Conservation (phyloP, 2,113 vertebrate species). For the Eretmochelys imbricata region DNA sequence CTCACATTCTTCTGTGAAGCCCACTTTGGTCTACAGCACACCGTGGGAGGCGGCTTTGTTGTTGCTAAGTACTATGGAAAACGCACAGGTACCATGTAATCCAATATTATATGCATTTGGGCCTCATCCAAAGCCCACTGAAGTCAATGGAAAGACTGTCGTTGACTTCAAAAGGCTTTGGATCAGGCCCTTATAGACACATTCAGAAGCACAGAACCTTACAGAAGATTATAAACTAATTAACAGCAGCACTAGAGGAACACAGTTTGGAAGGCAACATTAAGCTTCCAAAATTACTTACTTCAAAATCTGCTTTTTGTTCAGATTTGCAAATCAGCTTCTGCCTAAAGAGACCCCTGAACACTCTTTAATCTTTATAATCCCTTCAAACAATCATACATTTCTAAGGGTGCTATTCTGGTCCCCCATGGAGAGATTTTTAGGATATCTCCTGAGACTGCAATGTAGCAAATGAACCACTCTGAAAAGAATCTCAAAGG, state of each 20-base stretch:
- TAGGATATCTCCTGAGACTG: conserved; percentile 31
- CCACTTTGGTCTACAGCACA: accelerated
- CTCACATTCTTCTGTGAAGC: background rate
- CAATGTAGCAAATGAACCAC: background rate
- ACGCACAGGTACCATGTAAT: background rate
- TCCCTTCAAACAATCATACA: background rate
- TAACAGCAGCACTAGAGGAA: conserved; percentile 10
- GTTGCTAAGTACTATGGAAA: background rate
- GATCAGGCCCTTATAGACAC: background rate
- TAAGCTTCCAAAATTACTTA: conserved; percentile 27
- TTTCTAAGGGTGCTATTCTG: conserved; percentile 53
- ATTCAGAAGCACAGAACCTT: background rate
- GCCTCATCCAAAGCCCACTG: background rate
- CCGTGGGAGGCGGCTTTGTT: background rate
- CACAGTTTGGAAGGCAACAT: conserved; percentile 21
- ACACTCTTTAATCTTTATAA: conserved; percentile 38
- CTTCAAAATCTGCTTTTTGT: conserved; percentile 21
- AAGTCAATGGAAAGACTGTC: background rate
- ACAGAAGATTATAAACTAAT: conserved; percentile 40
- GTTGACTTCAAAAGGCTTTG: background rate
- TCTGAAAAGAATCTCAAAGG: conserved; percentile 28
- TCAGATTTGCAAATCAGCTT: conserved; percentile 15
- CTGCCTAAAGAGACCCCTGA: conserved; percentile 8
- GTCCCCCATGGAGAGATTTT: conserved; percentile 30
- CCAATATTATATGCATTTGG: background rate